Conservation (phyloP, 2,888 invertebrate species). For the Pandemis cinnamomeana region DNA sequence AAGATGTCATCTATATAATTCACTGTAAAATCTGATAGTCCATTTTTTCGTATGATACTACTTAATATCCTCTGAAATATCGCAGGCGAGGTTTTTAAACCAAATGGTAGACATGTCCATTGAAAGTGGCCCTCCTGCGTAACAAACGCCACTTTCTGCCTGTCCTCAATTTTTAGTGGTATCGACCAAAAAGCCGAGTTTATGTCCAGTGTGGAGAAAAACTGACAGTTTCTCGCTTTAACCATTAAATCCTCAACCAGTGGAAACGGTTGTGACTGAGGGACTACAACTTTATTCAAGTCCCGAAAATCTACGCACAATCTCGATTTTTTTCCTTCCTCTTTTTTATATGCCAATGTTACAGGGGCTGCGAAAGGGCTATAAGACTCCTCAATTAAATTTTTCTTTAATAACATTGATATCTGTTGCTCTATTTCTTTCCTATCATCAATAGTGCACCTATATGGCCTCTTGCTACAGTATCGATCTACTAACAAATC, state of each 20-base stretch:
- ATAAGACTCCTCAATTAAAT: constrained; percentile 38
- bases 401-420: constrained; percentile 6
- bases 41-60: constrained; percentile 4
- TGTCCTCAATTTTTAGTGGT: background rate
- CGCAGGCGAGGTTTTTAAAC: background rate
- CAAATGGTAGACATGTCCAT: constrained; percentile 13
- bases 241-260: constrained; percentile 1
- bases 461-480: constrained; percentile 16
- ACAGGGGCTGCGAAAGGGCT: constrained; percentile 38
- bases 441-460: too few species aligned
- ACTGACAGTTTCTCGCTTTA: background rate
- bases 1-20: constrained; percentile 12
- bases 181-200: background rate
- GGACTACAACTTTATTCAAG: constrained; percentile 29
- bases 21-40: background rate
- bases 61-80: constrained; percentile 3
- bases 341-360: background rate
- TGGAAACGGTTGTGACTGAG: background rate
- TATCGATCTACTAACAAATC: too few species aligned
- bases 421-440: constrained; percentile 35
- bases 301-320: constrained; percentile 28
- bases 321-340: constrained; percentile 14
- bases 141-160: background rate
- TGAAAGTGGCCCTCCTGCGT: background rate
- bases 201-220: background rate